phyloP scores from a whole-genome alignment of 2,888 invertebrate species.

The Chymomyza procnemis region DNA sequence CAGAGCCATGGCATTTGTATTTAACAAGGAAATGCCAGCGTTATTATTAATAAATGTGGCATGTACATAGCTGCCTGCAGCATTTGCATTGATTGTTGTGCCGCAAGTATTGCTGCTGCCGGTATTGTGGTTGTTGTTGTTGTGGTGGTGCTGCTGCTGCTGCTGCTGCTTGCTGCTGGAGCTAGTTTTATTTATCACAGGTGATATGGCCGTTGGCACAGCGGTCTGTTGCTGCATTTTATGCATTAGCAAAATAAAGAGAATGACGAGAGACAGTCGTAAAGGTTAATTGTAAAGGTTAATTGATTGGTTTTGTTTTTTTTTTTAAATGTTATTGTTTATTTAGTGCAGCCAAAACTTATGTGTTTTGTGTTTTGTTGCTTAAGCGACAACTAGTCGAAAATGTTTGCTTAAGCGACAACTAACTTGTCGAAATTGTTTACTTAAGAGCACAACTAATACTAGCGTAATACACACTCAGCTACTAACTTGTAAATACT shows the following conservation, averaged over 20 bases:
- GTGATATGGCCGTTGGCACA: slow-evolving; percentile 75
- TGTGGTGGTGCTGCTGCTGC: slow-evolving; percentile 34
- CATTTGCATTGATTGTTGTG: not conserved
- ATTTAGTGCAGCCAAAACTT: too few species aligned
- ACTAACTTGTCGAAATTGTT: too few species aligned
- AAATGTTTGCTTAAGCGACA: too few species aligned
- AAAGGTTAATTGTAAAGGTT: not conserved
- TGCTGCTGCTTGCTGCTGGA: slow-evolving; percentile 35
- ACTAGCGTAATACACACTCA: too few species aligned
- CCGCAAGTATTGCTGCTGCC: not conserved
- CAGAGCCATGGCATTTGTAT: slow-evolving; percentile 23
- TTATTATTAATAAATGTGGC: slow-evolving; percentile 2
- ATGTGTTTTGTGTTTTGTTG: too few species aligned
- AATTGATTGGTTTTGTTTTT: not conserved
- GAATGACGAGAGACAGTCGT: not conserved
- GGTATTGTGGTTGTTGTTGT: slow-evolving; percentile 32
- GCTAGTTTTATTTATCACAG: slow-evolving; percentile 77
- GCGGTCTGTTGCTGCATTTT: slow-evolving; percentile 68
- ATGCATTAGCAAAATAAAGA: not conserved
- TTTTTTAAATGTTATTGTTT: not conserved
- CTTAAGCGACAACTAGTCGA: too few species aligned
- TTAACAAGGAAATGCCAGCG: slow-evolving; percentile 18
- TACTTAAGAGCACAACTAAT: too few species aligned
- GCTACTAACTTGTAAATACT: too few species aligned
- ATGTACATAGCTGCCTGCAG: slow-evolving; percentile 23